Evolutionary conservation across 2,113 vertebrate species (phyloP).

Genomic region (Spea bombifrons): DNA sequence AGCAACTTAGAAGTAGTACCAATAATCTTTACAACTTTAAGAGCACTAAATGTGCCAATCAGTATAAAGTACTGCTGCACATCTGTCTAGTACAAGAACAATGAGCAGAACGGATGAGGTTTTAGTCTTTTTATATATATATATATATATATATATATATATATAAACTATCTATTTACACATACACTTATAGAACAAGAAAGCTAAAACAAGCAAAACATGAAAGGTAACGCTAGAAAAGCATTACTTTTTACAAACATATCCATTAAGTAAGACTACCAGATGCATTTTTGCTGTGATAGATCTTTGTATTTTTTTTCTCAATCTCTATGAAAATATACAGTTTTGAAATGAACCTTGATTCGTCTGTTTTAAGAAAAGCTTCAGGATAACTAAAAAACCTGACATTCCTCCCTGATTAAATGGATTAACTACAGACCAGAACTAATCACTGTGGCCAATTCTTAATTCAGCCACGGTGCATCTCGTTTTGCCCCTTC

Average conservation of each 20-base stretch:
- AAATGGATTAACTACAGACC: conserved; percentile 37
- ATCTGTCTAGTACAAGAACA: too few species aligned
- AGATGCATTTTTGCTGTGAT: conserved; percentile 12
- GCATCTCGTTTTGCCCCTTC: conserved; percentile 36
- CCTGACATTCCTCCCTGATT: conserved; percentile 34
- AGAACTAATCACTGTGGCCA: conserved; percentile 42
- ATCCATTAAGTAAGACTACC: conserved; percentile 1
- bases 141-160: too few species aligned
- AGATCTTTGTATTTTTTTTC: conserved; percentile 1
- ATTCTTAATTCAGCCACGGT: conserved; percentile 38
- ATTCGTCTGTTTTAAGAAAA: conserved; percentile 20
- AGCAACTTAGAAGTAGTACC: too few species aligned
- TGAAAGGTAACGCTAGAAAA: conserved; percentile 3
- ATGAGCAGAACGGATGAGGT: too few species aligned
- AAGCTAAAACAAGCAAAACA: background rate
- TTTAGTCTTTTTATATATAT: too few species aligned
- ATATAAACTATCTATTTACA: too few species aligned
- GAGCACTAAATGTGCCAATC: too few species aligned
- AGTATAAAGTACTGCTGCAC: too few species aligned
- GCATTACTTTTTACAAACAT: conserved; percentile 24
- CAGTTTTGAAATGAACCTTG: conserved; percentile 9
- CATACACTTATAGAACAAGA: conserved; percentile 3
- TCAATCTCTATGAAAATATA: conserved; percentile 18
- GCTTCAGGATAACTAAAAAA: conserved; percentile 23
- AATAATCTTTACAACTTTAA: too few species aligned